A percentile compares a stretch with the other conserved stretches of the same genome.
These are phyloP conservation scores for Stegodyphus mimosarum DNA, from an alignment of 1,140 invertebrate genomes.

Conservation along the genomic window DNA sequence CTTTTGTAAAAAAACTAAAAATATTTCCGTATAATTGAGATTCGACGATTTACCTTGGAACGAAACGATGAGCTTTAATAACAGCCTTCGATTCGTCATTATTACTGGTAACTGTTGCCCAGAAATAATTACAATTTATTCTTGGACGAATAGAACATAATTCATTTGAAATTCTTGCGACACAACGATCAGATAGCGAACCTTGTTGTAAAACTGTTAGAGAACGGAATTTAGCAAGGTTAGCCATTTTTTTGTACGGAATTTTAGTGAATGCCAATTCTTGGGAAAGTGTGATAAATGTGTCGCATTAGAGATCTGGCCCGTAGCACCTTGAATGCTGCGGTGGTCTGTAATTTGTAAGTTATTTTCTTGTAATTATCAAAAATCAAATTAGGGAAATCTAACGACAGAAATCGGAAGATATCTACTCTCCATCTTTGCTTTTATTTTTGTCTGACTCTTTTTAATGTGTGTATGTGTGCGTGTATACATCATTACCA, in stretches of 20 bases:
- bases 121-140: conserved; percentile 37
- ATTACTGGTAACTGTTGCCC: conserved; percentile 1
- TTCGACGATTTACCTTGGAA: background rate
- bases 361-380: conserved; percentile 45
- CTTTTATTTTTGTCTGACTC: background rate
- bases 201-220: background rate
- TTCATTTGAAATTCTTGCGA: conserved; percentile 15
- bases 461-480: background rate
- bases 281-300: too few species aligned
- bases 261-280: too few species aligned
- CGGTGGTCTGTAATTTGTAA: conserved; percentile 37
- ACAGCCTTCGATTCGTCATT: conserved; percentile 20
- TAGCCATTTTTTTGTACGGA: too few species aligned
- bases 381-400: conserved; percentile 37
- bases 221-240: too few species aligned
- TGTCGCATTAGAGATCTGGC: too few species aligned
- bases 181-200: conserved; percentile 28
- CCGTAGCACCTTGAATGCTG: conserved; percentile 10
- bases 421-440: background rate
- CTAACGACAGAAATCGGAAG: background rate
- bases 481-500: too few species aligned
- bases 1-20: too few species aligned
- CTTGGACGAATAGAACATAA: conserved; percentile 31
- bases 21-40: too few species aligned
- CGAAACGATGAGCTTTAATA: conserved; percentile 28